Base-by-base conservation (phyloP, 2,113 vertebrate genomes). In the Macroglossus sobrinus region DNA sequence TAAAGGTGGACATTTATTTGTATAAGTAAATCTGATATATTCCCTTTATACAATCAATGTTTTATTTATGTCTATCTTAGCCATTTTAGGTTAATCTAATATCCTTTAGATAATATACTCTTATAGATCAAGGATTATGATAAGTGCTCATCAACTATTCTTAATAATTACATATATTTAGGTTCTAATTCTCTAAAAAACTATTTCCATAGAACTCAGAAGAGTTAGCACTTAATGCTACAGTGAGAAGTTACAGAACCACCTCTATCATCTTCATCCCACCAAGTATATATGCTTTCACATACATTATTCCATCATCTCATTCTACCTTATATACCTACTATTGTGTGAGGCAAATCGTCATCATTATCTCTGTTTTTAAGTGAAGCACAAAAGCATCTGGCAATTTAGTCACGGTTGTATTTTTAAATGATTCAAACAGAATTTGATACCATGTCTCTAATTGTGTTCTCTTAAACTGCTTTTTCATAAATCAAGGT, bases 261-360 rank as follows among this genome's bases (percentile, higher is more conserved):
- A 9, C 18, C 43, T 53, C 53, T 14, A 7, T 22, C 5, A 0
- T 4, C 16, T 30, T 22, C 47, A 14, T 38, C 22, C 5, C 12
- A 66, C n/a, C 40, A 16, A 0, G 11, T 0, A 3, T 6, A 38
- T 1, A 24, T 0, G 14, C 69, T n/a, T 53, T 55, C 43, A 38
- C 12, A 18, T 0, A 24, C 35, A 22, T 2, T 47, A 14, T 10
- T n/a, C 4, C 64, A 7, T 40, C 19, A 8, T 14, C 30, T 47
- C 35, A 40, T 2, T 43, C 28, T 24, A 7, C 9, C 45, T 9
- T 55, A 40, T 53, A 40, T 53, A 55, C 24, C 18, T 4, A 69
- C 35, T n/a, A 26, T 55, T 22, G 4, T 30, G 38, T 21, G 22
- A 53, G 72, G 53, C 61, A 35, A 50, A 35, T 45, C 35, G 4